Conservation (phyloP, 2,888 invertebrate genomes). For the Hypomecis punctinalis region DNA sequence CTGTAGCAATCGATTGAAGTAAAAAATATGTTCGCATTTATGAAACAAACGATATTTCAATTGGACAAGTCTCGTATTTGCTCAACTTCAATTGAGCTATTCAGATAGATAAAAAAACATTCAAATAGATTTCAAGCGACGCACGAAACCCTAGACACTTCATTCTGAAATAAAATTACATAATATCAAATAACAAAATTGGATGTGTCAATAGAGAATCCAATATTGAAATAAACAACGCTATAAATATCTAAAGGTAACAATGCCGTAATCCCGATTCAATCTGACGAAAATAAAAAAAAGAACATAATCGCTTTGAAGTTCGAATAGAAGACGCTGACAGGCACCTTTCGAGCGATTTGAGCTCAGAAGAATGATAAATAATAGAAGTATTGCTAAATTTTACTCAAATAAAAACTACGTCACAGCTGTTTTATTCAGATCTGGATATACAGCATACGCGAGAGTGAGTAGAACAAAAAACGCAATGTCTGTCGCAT, state of each 20-base stretch:
- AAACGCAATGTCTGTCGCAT: no score
- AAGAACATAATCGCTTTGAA: conserved; percentile 46
- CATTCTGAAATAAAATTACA: conserved; percentile 2
- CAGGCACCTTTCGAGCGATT: conserved; percentile 56
- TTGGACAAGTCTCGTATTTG: background rate
- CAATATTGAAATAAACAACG: conserved; percentile 13
- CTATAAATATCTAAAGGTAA: conserved; percentile 9
- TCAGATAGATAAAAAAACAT: background rate
- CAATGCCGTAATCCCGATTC: conserved; percentile 9
- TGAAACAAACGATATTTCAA: background rate
- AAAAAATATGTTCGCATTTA: no score
- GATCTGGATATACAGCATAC: no score
- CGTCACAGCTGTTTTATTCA: no score
- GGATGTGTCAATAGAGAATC: background rate
- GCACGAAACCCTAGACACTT: background rate
- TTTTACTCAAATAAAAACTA: no score
- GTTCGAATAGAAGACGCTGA: conserved; percentile 54
- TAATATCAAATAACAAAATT: conserved; percentile 9
- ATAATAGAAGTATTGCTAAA: no score
- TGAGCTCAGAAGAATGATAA: no score
- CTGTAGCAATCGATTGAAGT: no score
- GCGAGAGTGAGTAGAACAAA: no score
- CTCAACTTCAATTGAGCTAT: background rate
- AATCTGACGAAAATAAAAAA: conserved; percentile 31
- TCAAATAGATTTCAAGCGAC: background rate